Evolutionary conservation across 2,888 invertebrate genomes (phyloP).

Genomic region (Epistrophella euchroma): DNA sequence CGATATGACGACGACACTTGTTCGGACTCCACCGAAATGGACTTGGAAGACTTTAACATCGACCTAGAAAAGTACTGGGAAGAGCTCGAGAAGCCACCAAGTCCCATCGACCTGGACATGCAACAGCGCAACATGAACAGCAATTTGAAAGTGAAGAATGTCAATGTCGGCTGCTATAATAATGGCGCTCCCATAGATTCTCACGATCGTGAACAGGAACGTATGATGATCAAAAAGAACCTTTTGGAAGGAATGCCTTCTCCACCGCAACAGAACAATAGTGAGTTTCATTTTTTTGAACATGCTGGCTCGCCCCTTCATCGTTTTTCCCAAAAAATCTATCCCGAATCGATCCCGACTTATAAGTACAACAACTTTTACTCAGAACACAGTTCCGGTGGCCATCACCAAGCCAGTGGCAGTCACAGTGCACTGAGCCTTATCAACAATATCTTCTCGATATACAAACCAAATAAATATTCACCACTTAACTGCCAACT

Average conservation of each 20-base stretch:
- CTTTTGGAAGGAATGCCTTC: slow-evolving; percentile 83
- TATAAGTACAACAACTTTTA: slow-evolving; percentile 84
- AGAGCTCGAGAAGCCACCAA: slow-evolving; percentile 83
- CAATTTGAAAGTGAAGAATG: slow-evolving; percentile 82
- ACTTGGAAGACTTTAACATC: slow-evolving; percentile 83
- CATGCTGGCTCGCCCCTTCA: slow-evolving; percentile 81
- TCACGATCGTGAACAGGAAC: slow-evolving; percentile 82
- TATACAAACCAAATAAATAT: slow-evolving; percentile 84
- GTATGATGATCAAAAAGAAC: slow-evolving; percentile 83
- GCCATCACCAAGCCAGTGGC: slow-evolving; percentile 80
- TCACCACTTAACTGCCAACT: slow-evolving; percentile 83
- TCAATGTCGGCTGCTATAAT: slow-evolving; percentile 83
- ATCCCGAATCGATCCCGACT: slow-evolving; percentile 82
- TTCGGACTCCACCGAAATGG: slow-evolving; percentile 83
- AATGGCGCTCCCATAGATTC: slow-evolving; percentile 82
- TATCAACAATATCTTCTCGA: slow-evolving; percentile 84
- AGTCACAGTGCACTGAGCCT: slow-evolving; percentile 83
- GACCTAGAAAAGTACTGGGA: slow-evolving; percentile 84
- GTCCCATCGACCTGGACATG: slow-evolving; percentile 83
- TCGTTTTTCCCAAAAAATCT: slow-evolving; percentile 81
- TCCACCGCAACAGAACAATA: slow-evolving; percentile 80
- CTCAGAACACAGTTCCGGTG: slow-evolving; percentile 80
- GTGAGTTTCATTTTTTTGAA: slow-evolving; percentile 82
- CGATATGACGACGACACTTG: slow-evolving; percentile 83
- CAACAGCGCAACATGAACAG: slow-evolving; percentile 83